Evolutionary conservation across 2,888 invertebrate genomes (phyloP).

Genomic region (Norana najaformis): DNA sequence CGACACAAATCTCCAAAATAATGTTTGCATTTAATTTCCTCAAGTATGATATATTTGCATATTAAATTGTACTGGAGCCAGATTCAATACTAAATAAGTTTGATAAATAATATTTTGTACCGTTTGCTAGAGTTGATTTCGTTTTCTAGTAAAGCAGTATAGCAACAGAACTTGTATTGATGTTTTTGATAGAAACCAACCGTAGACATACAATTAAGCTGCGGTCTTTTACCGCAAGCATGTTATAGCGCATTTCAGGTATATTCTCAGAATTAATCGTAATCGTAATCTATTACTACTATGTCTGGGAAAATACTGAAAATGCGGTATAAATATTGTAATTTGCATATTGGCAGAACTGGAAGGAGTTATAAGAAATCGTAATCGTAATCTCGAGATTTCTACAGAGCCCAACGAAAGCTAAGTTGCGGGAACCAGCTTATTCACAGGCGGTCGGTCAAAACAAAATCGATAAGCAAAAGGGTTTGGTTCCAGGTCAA

Average conservation of each 20-base stretch:
- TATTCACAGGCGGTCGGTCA: too few relatives aligned
- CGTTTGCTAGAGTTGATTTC: background rate
- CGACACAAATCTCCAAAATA: background rate
- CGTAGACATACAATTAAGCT: background rate
- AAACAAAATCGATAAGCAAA: too few relatives aligned
- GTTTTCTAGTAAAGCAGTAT: background rate
- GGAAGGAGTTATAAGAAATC: too few relatives aligned
- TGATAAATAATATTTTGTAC: background rate
- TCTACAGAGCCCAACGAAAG: too few relatives aligned
- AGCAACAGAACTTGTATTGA: background rate
- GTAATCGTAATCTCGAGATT: too few relatives aligned
- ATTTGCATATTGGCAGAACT: too few relatives aligned
- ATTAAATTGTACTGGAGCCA: background rate
- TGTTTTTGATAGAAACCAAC: slow-evolving; percentile 14
- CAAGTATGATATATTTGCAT: background rate
- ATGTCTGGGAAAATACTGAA: too few relatives aligned
- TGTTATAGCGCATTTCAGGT: background rate
- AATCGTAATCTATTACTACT: too few relatives aligned
- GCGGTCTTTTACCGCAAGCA: background rate
- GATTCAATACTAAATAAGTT: background rate
- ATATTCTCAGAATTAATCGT: too few relatives aligned
- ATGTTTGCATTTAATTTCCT: background rate
- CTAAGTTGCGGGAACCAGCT: too few relatives aligned
- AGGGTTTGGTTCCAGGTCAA: too few relatives aligned
- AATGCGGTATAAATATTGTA: too few relatives aligned